A percentile compares a stretch with the other conserved stretches of the same genome.
phyloP scores from a whole-genome alignment of 2,113 vertebrate genomes.

The Accipiter cooperii region DNA sequence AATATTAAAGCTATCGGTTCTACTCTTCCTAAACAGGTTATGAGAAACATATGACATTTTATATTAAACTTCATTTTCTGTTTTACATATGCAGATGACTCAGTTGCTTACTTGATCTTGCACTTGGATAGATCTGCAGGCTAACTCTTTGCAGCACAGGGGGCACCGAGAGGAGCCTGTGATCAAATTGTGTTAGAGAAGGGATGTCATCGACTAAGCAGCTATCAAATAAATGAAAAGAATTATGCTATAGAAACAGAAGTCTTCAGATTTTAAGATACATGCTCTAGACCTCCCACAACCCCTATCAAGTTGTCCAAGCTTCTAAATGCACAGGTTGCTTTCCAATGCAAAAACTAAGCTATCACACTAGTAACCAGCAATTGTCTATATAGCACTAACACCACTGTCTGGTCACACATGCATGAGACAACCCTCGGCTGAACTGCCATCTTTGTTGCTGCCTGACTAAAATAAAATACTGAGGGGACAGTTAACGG shows the following conservation, averaged over 20 bases:
- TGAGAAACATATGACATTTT: background rate
- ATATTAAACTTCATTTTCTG: background rate
- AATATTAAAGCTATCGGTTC: background rate
- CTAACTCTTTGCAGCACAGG: background rate
- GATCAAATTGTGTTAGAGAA: background rate
- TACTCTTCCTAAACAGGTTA: background rate
- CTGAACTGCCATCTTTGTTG: background rate
- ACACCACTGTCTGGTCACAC: background rate
- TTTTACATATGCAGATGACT: background rate
- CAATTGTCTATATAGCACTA: background rate
- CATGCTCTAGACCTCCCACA: background rate
- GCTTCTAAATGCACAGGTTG: background rate
- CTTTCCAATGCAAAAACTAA: background rate
- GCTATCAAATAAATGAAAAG: background rate
- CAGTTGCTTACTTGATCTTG: background rate
- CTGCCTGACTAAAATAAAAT: background rate
- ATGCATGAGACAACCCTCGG: rapidly evolving
- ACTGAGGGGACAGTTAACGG: background rate
- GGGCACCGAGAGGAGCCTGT: rapidly evolving
- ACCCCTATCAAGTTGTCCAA: background rate
- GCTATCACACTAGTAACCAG: background rate
- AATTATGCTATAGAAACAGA: background rate
- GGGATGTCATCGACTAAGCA: background rate
- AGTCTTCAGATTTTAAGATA: background rate
- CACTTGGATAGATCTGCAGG: background rate